Evolutionary conservation across 2,888 invertebrate species (phyloP), one percentile per base, ranked within the genome.

Genomic region (Lacanobia wlatinum): DNA sequence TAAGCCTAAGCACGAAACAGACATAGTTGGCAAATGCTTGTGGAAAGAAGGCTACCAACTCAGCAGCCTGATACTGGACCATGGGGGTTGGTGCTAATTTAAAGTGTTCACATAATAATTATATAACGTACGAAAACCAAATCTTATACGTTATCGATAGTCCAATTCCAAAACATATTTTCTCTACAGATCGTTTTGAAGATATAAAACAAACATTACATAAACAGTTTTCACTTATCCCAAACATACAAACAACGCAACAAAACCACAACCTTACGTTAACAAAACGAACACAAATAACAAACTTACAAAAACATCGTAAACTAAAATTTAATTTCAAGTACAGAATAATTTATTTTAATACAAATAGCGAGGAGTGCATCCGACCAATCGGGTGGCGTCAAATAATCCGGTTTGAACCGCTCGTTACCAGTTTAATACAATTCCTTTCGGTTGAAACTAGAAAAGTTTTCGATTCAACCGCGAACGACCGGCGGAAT

Each of bases 391-490:
- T 87, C 81, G 72, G 67, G 65, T 70, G 71, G 76, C 82, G 80
- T 84, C 84, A 85, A 80, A 88, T 85, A 87, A 87, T 87, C 87
- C 83, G 70, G 83, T 86, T 82, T 76, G 65, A 56, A 78, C 72
- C 73, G 78, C 84, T 81, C 84, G 86, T 83, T 84, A 78, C 84
- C 79, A 78, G 84, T 85, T 88, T 88, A 87, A 88, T 88, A 80
- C 85, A 86, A 88, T 87, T 87, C 85, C 84, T 87, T 84, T 80
- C 69, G 82, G 84, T 77, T 77, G 79, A 83, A 85, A 85, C 84
- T 86, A 82, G 84, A 85, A 87, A 89, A 89, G 82, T 89, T 89
- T 84, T 80, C 87, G 84, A 86, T 88, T 84, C 83, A 83, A 87
- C 83, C 81, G 71, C 83, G 63, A 70, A 66, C 71, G 76, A 77